Evolutionary conservation across 1,140 invertebrate genomes (phyloP).

Genomic region (Nixonia krombeini): DNA sequence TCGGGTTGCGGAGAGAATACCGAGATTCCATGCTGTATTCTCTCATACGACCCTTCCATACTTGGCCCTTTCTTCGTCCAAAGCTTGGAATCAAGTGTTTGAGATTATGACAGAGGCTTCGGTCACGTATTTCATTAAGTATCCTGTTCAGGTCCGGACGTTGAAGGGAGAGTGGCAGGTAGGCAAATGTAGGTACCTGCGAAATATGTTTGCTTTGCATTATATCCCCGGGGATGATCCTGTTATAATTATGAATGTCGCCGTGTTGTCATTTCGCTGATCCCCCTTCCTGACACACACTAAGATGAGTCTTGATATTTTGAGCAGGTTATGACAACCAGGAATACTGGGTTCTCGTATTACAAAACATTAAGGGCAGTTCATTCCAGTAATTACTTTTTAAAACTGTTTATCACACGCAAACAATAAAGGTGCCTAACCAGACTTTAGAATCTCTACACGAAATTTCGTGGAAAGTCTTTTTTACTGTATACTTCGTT

Average conservation of each 20-base stretch:
- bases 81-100: slow-evolving; percentile 67
- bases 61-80: slow-evolving; percentile 20
- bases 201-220: slow-evolving; percentile 66
- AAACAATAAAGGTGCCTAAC: too few relatives aligned
- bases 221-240: slow-evolving; percentile 63
- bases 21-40: slow-evolving; percentile 42
- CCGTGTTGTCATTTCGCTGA: slow-evolving; percentile 49
- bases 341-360: too few relatives aligned
- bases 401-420: too few relatives aligned
- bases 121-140: slow-evolving; percentile 73
- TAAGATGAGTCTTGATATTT: slow-evolving; percentile 13
- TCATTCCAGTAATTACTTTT: too few relatives aligned
- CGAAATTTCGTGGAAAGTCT: too few relatives aligned
- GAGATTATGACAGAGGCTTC: slow-evolving; percentile 69
- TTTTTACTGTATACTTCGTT: too few relatives aligned
- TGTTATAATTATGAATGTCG: slow-evolving; percentile 67
- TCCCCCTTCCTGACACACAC: slow-evolving; percentile 28
- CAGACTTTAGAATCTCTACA: too few relatives aligned
- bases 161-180: slow-evolving; percentile 35
- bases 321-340: too few relatives aligned
- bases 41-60: slow-evolving; percentile 14
- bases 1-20: slow-evolving; percentile 29
- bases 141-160: slow-evolving; percentile 48
- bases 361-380: too few relatives aligned
- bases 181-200: slow-evolving; percentile 51